Conservation (phyloP, 2,797 vertebrate genomes). For the Podargus strigoides region DNA sequence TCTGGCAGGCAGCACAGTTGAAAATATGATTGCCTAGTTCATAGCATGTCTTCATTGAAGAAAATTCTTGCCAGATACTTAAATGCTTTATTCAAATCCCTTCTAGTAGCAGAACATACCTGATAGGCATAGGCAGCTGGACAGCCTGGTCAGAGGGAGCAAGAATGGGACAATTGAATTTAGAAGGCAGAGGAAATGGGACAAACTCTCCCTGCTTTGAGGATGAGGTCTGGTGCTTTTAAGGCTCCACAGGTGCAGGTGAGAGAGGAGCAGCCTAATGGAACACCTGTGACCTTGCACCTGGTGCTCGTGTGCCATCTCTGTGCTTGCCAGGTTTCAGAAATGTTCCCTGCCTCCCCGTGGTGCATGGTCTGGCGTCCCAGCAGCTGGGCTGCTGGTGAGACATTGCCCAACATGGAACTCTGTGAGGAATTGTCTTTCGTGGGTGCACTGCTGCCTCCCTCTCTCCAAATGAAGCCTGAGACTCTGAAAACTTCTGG, state of each 20-base stretch:
- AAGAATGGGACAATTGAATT: rapidly evolving
- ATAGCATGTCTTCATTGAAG: slow-evolving; percentile 50
- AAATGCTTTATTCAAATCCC: not conserved
- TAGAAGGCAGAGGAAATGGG: not conserved
- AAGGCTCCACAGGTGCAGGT: not conserved
- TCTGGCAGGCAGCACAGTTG: slow-evolving; percentile 46
- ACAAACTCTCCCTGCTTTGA: not conserved
- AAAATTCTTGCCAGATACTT: slow-evolving; percentile 41
- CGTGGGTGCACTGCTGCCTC: not conserved
- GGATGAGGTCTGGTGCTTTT: not conserved
- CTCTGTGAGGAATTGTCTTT: not conserved
- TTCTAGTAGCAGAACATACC: not conserved
- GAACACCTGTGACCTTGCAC: not conserved
- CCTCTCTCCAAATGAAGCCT: not conserved
- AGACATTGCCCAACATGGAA: not conserved
- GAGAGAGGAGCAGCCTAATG: not conserved
- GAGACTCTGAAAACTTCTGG: not conserved
- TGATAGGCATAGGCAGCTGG: not conserved
- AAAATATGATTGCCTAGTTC: slow-evolving; percentile 54
- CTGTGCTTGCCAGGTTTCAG: not conserved
- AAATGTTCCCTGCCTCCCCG: not conserved
- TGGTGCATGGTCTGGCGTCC: not conserved
- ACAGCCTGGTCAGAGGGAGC: not conserved
- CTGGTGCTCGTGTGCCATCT: not conserved
- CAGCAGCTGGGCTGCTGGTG: not conserved